Evolutionary conservation across 2,888 invertebrate genomes (phyloP).

Genomic region (Anoncus sp.): DNA sequence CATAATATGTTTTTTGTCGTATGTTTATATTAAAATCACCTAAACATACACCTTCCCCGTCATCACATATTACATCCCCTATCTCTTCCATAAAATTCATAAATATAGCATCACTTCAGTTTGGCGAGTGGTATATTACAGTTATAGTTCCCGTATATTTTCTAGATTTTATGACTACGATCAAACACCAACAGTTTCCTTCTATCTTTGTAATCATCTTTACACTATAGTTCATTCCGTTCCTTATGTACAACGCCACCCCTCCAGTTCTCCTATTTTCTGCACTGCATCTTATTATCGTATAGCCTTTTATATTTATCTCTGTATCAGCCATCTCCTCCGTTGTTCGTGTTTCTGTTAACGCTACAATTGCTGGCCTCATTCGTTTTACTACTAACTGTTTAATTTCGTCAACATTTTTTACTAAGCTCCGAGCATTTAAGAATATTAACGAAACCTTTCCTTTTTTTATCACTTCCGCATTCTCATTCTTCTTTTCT

Average conservation of each 20-base stretch:
- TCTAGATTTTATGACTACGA: conserved; percentile 22
- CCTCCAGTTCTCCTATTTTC: conserved; percentile 50
- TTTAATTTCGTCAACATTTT: no score
- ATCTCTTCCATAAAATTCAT: conserved; percentile 33
- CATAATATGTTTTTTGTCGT: conserved; percentile 25
- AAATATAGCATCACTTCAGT: conserved; percentile 43
- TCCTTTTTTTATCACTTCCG: no score
- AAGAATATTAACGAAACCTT: no score
- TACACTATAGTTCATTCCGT: conserved; percentile 28
- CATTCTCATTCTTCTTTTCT: no score
- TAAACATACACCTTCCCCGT: conserved; percentile 28
- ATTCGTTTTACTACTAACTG: no score
- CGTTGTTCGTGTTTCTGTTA: no score
- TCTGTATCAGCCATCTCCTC: no score
- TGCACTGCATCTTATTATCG: conserved; percentile 29
- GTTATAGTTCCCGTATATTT: conserved; percentile 44
- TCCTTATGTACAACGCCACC: conserved; percentile 42
- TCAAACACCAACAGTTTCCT: conserved; percentile 35
- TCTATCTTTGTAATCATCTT: conserved; percentile 19
- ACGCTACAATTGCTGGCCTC: no score
- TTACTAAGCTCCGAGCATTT: no score
- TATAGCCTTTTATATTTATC: conserved; percentile 43
- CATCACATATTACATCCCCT: conserved; percentile 10
- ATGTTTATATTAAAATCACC: conserved; percentile 38
- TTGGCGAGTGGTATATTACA: conserved; percentile 51